phyloP scores from a whole-genome alignment of 2,888 invertebrate genomes.

The Lycaena phlaeas region DNA sequence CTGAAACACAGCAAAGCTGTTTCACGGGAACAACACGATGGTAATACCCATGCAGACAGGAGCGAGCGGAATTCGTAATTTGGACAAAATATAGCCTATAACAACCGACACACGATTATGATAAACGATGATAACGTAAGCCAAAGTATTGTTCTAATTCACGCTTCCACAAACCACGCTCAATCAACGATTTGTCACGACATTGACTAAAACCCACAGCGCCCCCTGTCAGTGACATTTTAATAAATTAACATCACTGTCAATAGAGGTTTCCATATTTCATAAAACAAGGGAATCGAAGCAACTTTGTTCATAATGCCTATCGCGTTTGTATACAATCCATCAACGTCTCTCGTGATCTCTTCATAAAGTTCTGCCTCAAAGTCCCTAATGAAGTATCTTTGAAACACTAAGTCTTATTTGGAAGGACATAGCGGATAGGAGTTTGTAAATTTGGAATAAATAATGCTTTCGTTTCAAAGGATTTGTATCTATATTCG shows the following conservation, averaged over 20 bases:
- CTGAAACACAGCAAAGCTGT: too few species aligned
- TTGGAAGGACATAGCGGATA: too few species aligned
- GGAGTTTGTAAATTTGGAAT: too few species aligned
- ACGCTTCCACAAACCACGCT: constrained; percentile 3
- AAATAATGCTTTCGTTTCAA: too few species aligned
- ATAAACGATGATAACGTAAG: too few species aligned
- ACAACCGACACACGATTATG: too few species aligned
- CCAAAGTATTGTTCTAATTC: neutral
- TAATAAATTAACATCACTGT: constrained; percentile 57
- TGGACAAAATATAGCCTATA: too few species aligned
- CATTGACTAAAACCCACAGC: constrained; percentile 20
- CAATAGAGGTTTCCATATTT: constrained; percentile 52
- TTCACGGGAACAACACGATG: too few species aligned
- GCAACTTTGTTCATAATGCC: constrained; percentile 12
- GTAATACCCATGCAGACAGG: too few species aligned
- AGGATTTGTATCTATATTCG: too few species aligned
- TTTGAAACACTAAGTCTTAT: constrained; percentile 14
- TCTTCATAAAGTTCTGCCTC: constrained; percentile 21
- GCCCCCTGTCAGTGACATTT: constrained; percentile 39
- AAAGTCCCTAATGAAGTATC: constrained; percentile 34
- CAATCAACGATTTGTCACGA: constrained; percentile 16
- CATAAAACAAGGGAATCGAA: constrained; percentile 52
- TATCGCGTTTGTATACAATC: constrained; percentile 26
- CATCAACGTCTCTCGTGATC: constrained; percentile 30
- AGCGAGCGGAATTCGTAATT: too few species aligned